Evolutionary conservation across 2,888 invertebrate genomes (phyloP).

Genomic region (Zygogramma bicolorata): DNA sequence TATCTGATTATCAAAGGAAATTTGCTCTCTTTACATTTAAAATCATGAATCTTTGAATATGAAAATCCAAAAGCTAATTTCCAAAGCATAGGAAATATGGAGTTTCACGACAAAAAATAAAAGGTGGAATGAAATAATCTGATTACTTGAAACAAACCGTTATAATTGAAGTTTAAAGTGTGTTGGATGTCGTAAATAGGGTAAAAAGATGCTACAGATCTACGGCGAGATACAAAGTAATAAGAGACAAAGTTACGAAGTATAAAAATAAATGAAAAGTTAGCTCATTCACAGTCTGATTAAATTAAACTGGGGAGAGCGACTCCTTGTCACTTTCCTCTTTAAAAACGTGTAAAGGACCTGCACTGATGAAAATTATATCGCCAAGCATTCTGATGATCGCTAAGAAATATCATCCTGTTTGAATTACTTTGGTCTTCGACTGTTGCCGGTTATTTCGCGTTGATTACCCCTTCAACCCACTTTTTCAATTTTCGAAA

Average conservation of each 20-base stretch:
- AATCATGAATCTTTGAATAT: constrained; percentile 17
- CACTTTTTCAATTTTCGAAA: neutral
- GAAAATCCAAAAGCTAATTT: constrained; percentile 1
- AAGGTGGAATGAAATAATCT: constrained; percentile 47
- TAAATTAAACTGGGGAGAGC: constrained; percentile 59
- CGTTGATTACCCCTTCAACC: constrained; percentile 42
- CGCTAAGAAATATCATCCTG: constrained; percentile 44
- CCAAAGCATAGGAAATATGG: neutral
- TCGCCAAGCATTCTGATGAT: constrained; percentile 46
- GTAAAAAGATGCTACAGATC: constrained; percentile 54
- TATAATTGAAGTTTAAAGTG: constrained; percentile 55
- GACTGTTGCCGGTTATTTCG: constrained; percentile 49
- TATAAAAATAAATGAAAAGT: constrained; percentile 63
- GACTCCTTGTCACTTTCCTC: constrained; percentile 55
- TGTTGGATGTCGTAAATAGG: constrained; percentile 47
- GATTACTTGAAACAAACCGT: constrained; percentile 53
- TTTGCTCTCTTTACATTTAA: neutral
- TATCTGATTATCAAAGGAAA: neutral
- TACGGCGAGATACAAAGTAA: constrained; percentile 50
- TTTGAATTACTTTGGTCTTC: constrained; percentile 51
- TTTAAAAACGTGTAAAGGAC: constrained; percentile 56
- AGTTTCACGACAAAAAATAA: constrained; percentile 9
- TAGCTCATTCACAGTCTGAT: constrained; percentile 61
- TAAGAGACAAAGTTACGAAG: constrained; percentile 58
- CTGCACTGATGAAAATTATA: constrained; percentile 52